Evolutionary conservation across 2,113 vertebrate genomes (phyloP).

Genomic region (Myrmecophaga tridactyla): DNA sequence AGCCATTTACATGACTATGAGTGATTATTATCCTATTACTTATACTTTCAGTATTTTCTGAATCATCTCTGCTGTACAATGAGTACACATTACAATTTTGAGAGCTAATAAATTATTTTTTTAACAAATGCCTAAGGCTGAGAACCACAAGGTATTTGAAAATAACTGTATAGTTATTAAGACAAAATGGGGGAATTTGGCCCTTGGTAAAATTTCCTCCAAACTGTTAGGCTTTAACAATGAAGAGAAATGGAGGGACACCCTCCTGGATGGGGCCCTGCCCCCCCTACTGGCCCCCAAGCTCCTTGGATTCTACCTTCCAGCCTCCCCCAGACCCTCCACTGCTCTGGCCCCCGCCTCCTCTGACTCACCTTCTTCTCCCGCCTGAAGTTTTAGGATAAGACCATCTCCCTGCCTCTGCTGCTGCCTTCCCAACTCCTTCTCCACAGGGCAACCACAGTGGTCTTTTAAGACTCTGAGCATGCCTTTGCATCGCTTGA

Average conservation of each 20-base stretch:
- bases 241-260: neutral
- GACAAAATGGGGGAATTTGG: neutral
- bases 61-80: neutral
- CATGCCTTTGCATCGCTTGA: rapidly evolving
- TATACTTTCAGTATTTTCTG: neutral
- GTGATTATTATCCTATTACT: neutral
- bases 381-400: too few species aligned
- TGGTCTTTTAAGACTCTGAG: neutral
- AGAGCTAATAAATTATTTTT: neutral
- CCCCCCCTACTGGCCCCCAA: neutral
- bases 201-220: neutral
- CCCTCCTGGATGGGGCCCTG: neutral
- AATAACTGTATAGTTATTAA: neutral
- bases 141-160: neutral
- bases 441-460: neutral
- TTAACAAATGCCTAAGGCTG: neutral
- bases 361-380: neutral
- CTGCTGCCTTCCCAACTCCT: too few species aligned
- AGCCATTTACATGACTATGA: neutral
- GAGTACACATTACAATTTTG: neutral
- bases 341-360: too few species aligned
- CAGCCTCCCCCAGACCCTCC: rapidly evolving
- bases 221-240: neutral
- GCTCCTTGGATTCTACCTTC: neutral
- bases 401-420: too few species aligned